Base-by-base conservation (phyloP, 2,113 vertebrate genomes). In the Steatornis caripensis region DNA sequence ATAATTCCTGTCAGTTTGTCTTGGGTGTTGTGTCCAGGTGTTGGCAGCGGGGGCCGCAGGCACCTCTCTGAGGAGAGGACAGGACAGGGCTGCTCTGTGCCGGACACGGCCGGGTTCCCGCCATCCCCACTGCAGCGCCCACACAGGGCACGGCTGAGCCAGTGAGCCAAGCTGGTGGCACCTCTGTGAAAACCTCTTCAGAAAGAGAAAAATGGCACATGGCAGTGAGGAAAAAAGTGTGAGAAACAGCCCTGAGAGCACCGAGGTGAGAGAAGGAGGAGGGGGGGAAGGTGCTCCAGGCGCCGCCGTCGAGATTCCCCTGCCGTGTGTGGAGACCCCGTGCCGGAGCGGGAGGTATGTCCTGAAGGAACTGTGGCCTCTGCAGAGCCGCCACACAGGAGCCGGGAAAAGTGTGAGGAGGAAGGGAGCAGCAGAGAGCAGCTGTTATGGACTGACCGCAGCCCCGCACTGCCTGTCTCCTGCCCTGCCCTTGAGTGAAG, bases 301-400 rank as follows among this genome's bases (percentile, higher is more conserved):
- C 1, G 3, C 15, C 0, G 1, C 2, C 1, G 51, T 3, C 7
- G 43, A 9, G 23, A 5, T 36, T 36, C 22, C 36, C 22, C 46
- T 23, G 29, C 7, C 2, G 10, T 2, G 32, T 27, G 57, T 9
- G 48, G 39, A 6, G 20, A 26, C 21, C 4, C 22, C 23, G 1
- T 1, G 55, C 39, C 14, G 70, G 23, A 23, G 65, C 1, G 4
- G 68, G 58, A 17, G 8, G 32, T n/a, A n/a, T 7, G 15, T 3
- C 22, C 60, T 27, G 78, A 5, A 9, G 43, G 43, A 18, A 2
- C 49, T 15, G 51, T 12, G 11, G 71, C 24, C 12, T 2, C 4
- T 2, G 30, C 43, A 48, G 62, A 36, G 29, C 27, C 34, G 26
- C 23, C 12, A 5, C 16, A 2, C 12, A 4, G 27, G 21, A 36